Base-by-base conservation (phyloP, 2,888 invertebrate species). In the Euphydryas editha region DNA sequence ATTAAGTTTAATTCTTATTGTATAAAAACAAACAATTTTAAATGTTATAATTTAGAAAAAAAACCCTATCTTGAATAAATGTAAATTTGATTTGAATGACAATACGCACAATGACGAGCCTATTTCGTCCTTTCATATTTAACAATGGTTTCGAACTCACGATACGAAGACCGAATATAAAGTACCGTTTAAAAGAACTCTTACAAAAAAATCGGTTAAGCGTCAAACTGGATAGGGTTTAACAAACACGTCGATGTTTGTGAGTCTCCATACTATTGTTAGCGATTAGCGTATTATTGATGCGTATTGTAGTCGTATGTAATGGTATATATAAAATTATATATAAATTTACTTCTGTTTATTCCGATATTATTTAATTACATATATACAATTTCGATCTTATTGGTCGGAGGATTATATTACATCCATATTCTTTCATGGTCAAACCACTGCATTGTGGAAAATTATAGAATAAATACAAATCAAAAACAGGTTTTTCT, bases 171-270 rank as follows among this genome's bases (percentile, higher is more conserved):
- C 49, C 49, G 21, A 51, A 51, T 24, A 24, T 21, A 51, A 24
- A 24, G 24, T 2, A 24, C 49, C 24, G 15, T 24, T 51, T 51
- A 51, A 51, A 21, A 21, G 21, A 51, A 51, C 24, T 8, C 49
- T 15, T 24, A 51, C 49, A 51, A 51, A 51, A 49, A 51, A 21
- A n/a, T 51, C 24, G 21, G 21, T 51, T 24, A 51, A 24, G 24
- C n/a, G 21, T 24, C 1, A 21, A 24, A 24, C 24, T 15, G 15
- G 49, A 51, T 51, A 15, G 49, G 13, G 20, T 42, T n/a, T 42
- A 4, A 42, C 39, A 42, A 2, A 42, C 13, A 13, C 42, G n/a
- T n/a, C 42, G 42, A 42, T 42, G 42, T 13, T n/a, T 42, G 42
- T 1, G 42, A 15, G 42, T 30, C 5, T 30, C 8, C 30, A 30